Conservation (phyloP, 2,113 vertebrate species). For the Pluvialis apricaria region DNA sequence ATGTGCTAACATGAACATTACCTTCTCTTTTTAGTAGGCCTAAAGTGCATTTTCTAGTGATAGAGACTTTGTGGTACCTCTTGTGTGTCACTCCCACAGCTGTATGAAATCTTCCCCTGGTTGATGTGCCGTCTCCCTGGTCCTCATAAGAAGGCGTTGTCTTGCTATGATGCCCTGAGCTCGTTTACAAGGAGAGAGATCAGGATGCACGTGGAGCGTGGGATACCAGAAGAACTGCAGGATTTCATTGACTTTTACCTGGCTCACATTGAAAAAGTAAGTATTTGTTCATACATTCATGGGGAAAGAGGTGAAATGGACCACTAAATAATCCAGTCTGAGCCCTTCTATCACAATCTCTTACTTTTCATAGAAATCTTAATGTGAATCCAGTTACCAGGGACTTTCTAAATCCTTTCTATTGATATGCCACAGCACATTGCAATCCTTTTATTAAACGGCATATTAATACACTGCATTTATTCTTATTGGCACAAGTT, state of each 20-base stretch:
- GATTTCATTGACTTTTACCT: conserved; percentile 71
- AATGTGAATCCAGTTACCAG: background rate
- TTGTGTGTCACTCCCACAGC: conserved; percentile 15
- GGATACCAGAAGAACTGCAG: background rate
- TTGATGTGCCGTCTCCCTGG: conserved; percentile 56
- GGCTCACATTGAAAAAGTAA: conserved; percentile 62
- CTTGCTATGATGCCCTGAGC: background rate
- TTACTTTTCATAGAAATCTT: background rate
- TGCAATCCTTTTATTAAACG: background rate
- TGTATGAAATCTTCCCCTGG: conserved; percentile 65
- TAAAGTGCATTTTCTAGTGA: background rate
- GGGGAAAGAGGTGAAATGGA: background rate
- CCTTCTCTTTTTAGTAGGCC: background rate
- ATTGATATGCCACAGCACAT: background rate
- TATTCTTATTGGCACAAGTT: background rate
- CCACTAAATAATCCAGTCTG: background rate
- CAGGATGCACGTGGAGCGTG: background rate
- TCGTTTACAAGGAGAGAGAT: conserved; percentile 54
- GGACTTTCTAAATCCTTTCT: background rate
- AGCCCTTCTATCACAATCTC: background rate
- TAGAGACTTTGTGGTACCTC: background rate
- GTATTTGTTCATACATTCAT: background rate
- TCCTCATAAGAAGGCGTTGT: conserved; percentile 21
- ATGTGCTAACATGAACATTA: background rate
- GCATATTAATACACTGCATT: background rate